Base-by-base conservation (phyloP, 2,888 invertebrate species). In the Chromoteleia sp. region DNA sequence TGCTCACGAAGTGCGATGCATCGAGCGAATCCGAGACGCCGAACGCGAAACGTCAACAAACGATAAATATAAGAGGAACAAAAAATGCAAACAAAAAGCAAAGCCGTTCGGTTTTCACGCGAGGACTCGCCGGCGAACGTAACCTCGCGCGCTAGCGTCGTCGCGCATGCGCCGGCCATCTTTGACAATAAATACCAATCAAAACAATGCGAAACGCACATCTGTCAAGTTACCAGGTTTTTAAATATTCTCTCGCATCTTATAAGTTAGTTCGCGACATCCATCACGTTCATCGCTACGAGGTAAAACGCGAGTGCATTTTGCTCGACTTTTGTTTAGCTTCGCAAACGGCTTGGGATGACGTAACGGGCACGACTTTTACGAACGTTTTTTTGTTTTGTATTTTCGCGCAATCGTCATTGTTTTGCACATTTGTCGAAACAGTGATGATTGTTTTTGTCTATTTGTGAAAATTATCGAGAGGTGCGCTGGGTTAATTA, bases 151-250 rank as follows among this genome's bases (percentile, higher is more conserved):
- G 10, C n/a, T n/a, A 17, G 21, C 59, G 15, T 1, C 7, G 39
- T n/a, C 15, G 68, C 76, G 76, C 76, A 68, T 76, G 76, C 68
- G 76, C 29, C 58, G 48, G 58, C 41, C 75, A 75, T 67, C 75
- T 67, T 75, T 59, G 12, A 67, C 75, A 41, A 21, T 41, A 39
- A 67, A 39, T 75, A 58, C 67, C 75, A 75, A 75, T 75, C 36
- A 75, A 65, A 75, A 75, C 52, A 54, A 61, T 43, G 43, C 43
- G 15, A 8, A 30, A 5, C 61, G 36, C 21, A 48, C 56, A 58
- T 63, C 56, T 65, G 65, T 74, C 71, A 70, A 58, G 39, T 30
- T 63, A 29, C 15, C 45, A 63, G 45, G 6, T 17, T 63, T 48
- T 29, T 25, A 41, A 59, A 59, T 39, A 25, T 59, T 25, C 39